Evolutionary conservation across 2,888 invertebrate species (phyloP), one percentile per base, ranked within the genome.

Genomic region (Drosophila nr. perissopoda): DNA sequence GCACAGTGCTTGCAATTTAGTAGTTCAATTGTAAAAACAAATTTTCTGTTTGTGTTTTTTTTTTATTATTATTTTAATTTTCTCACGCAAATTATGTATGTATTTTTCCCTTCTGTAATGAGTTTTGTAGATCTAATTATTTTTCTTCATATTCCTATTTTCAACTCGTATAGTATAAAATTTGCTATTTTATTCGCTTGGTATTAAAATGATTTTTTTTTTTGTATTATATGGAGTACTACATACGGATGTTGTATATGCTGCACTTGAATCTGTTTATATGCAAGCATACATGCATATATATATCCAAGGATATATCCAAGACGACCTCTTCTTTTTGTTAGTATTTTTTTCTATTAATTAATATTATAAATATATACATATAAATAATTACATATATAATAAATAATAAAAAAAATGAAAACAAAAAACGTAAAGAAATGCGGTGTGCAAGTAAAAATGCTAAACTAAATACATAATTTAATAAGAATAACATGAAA

Each of bases 281-380:
- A 65, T 34, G 40, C 18, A 59, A 33, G 57, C n/a, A 60, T 25
- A 57, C 46, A 54, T 58, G 36, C 62, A 68, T 53, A 57, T 49
- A 54, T 57, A 40, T 60, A 61, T 66, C 52, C 65, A 59, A 60
- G 81, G 71, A 80, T 83, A 70, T 84, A 88, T 83, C 83, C 85
- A 78, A 81, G 74, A 74, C 75, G 81, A 88, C 84, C 84, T 84
- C 86, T 88, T 83, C 84, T 88, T 83, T 84, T 88, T 84, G 84
- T 84, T 88, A 88, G 84, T 71, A 85, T 84, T 76, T 88, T 46
- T 85, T 83, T 86, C 86, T 83, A 88, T 84, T 85, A 80, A 88
- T 78, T 85, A 84, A 72, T 88, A 85, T 88, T 83, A 84, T 57
- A 77, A 79, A 74, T 80, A 76, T 82, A 76, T 62, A 65, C 62